Percentiles rank a stretch among this genome's conserved stretches.
Conservation (phyloP, 2,888 invertebrate genomes). For the Empis livida region DNA sequence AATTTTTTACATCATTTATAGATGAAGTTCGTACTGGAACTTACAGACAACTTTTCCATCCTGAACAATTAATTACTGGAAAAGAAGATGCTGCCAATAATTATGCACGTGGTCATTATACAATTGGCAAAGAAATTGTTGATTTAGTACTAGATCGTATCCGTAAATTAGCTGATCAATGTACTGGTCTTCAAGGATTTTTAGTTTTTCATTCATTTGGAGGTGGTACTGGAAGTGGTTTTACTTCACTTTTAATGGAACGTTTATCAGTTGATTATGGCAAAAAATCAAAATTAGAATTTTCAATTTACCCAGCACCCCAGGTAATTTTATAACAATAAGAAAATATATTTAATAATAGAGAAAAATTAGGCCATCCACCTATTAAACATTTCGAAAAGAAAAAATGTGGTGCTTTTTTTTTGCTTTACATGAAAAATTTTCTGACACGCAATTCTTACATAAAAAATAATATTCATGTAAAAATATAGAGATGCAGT, state of each 20-base stretch:
- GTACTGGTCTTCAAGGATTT: constrained; percentile 77
- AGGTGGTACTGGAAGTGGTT: constrained; percentile 84
- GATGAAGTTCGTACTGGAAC: constrained; percentile 74
- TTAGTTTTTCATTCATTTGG: constrained; percentile 89
- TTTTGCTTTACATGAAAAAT: too few species aligned
- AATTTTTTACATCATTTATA: constrained; percentile 29
- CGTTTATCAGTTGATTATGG: constrained; percentile 84
- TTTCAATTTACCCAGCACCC: constrained; percentile 90
- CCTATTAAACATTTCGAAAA: too few species aligned
- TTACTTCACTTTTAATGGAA: constrained; percentile 87
- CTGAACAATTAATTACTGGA: constrained; percentile 83
- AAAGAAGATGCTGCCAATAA: constrained; percentile 92
- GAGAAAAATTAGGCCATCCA: too few species aligned
- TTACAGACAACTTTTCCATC: constrained; percentile 76
- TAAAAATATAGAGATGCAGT: too few species aligned
- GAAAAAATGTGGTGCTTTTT: too few species aligned
- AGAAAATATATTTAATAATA: too few species aligned
- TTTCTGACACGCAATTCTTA: constrained; percentile 8
- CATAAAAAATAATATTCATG: too few species aligned
- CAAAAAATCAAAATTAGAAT: constrained; percentile 86
- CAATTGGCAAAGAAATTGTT: constrained; percentile 81
- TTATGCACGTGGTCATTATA: constrained; percentile 89
- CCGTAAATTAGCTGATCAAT: constrained; percentile 72
- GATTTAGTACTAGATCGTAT: constrained; percentile 71
- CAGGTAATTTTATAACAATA: constrained; percentile 45